Conservation (phyloP, 37 sponge, comb jelly and placozoan genomes). For the Eunapius fragilis region DNA sequence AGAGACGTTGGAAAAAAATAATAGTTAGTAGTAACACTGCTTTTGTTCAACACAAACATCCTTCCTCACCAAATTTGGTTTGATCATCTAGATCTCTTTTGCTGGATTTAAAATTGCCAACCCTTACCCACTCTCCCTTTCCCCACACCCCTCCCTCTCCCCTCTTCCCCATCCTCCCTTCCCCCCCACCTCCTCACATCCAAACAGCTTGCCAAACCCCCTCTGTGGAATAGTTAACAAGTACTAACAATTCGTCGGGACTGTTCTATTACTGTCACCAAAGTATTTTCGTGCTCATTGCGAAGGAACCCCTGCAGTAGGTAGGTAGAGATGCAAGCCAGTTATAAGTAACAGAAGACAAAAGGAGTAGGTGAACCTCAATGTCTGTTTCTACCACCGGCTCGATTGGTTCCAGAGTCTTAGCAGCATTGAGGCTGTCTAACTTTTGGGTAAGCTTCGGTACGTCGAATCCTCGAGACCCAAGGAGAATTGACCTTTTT, state of each 20-base stretch:
- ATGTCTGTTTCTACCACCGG: slow-evolving; percentile 86
- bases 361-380: slow-evolving; percentile 15
- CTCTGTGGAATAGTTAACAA: neutral
- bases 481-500: slow-evolving; percentile 86
- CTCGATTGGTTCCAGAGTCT: slow-evolving; percentile 89
- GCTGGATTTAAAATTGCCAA: too few species aligned
- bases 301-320: slow-evolving; percentile 89
- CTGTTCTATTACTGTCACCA: slow-evolving; percentile 92
- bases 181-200: neutral
- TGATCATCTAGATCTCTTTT: too few species aligned
- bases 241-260: slow-evolving; percentile 74
- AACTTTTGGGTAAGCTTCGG: slow-evolving; percentile 86
- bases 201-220: neutral
- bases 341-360: neutral
- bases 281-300: slow-evolving; percentile 93
- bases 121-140: too few species aligned
- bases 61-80: too few species aligned
- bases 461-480: slow-evolving; percentile 93
- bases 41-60: too few species aligned
- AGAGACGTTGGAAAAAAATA: neutral
- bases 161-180: neutral
- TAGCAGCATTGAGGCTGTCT: slow-evolving; percentile 89
- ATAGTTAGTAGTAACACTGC: too few species aligned
- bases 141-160: neutral
- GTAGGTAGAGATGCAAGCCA: neutral